These are phyloP conservation scores for Argyrosomus regius DNA, from an alignment of 2,797 vertebrate genomes.

Conservation along the genomic window DNA sequence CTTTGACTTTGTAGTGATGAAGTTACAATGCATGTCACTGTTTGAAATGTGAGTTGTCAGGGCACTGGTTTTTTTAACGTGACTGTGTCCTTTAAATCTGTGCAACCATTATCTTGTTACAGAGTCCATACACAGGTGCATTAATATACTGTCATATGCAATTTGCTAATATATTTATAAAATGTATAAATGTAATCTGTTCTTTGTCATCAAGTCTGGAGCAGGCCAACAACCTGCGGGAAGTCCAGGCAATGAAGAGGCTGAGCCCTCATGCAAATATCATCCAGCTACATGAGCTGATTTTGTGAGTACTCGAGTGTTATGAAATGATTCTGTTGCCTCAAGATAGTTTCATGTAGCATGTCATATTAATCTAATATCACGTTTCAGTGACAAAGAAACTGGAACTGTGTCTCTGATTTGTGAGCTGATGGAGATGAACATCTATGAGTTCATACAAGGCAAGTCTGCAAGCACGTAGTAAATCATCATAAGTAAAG, in stretches of 20 bases:
- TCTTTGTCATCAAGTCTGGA: conserved; percentile 81
- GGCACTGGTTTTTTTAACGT: conserved; percentile 23
- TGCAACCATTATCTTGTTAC: neutral
- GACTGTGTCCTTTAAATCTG: conserved; percentile 23
- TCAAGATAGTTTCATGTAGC: neutral
- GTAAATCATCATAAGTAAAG: neutral
- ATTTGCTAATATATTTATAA: neutral
- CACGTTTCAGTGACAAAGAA: conserved; percentile 88
- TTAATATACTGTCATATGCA: neutral
- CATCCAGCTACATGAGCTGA: conserved; percentile 88
- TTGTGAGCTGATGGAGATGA: conserved; percentile 96
- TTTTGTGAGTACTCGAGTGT: conserved; percentile 87
- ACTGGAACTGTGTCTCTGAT: conserved; percentile 89
- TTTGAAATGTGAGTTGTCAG: conserved; percentile 28
- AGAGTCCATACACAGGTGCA: neutral
- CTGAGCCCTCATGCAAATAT: conserved; percentile 90
- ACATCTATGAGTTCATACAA: conserved; percentile 93
- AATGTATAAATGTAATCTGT: conserved; percentile 2
- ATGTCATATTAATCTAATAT: neutral
- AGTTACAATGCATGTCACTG: conserved; percentile 28
- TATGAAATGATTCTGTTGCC: neutral
- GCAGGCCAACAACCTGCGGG: conserved; percentile 90
- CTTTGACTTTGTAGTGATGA: conserved; percentile 59
- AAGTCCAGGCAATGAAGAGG: conserved; percentile 90
- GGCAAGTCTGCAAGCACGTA: conserved; percentile 71